Evolutionary conservation across 2,797 vertebrate species (phyloP).

Genomic region (Choloepus didactylus): DNA sequence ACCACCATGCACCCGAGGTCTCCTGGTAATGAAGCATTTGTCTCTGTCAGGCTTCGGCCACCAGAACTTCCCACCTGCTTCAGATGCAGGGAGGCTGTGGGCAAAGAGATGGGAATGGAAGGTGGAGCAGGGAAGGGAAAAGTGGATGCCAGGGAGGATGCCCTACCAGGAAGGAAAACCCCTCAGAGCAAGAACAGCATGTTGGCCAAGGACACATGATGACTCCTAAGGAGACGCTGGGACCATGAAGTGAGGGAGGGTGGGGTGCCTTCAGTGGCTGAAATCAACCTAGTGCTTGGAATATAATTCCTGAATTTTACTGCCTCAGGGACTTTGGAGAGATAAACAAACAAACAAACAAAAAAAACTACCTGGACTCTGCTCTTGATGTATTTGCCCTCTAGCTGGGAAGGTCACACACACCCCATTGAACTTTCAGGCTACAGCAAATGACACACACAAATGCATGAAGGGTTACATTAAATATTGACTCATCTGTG

Average conservation of each 20-base stretch:
- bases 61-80: conserved; percentile 16
- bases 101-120: not conserved
- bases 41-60: conserved; percentile 51
- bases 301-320: conserved; percentile 14
- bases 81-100: not conserved
- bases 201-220: not conserved
- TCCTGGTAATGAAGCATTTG: conserved; percentile 68
- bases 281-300: not conserved
- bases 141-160: not conserved
- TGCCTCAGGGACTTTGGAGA: not conserved
- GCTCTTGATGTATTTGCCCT: not conserved
- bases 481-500: not conserved
- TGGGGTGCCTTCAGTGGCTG: not conserved
- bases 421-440: not conserved
- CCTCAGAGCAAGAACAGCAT: not conserved
- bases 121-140: not conserved
- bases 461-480: not conserved
- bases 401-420: not conserved
- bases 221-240: not conserved
- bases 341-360: not conserved
- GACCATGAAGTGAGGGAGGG: not conserved
- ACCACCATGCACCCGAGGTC: not conserved
- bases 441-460: not conserved
- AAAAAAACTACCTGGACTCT: not conserved
- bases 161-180: accelerated